Percentiles rank a stretch among this genome's conserved stretches.
phyloP scores from a whole-genome alignment of 2,888 invertebrate genomes.

The Agapostemon virescens region DNA sequence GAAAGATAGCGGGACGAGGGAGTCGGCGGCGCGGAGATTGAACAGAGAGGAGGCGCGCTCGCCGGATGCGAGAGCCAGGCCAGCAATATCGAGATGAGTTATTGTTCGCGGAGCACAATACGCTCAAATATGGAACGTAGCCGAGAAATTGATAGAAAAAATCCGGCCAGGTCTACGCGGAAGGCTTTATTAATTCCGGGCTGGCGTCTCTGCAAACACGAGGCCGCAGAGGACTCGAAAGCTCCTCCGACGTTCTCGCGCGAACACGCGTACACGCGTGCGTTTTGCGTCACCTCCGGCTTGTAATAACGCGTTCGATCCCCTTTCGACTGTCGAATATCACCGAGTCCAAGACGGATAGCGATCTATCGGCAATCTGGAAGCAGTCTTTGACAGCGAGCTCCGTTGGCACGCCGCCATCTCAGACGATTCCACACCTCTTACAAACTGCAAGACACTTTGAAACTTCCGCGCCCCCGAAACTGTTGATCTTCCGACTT shows the following conservation, averaged over 20 bases:
- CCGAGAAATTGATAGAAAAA: slow-evolving; percentile 74
- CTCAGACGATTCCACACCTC: not conserved
- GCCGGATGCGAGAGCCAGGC: slow-evolving; percentile 63
- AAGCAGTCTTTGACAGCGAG: not conserved
- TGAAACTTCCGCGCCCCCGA: not conserved
- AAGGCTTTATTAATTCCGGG: slow-evolving; percentile 69
- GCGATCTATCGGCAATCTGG: not conserved
- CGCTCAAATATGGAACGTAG: slow-evolving; percentile 75
- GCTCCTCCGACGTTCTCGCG: too few relatives aligned
- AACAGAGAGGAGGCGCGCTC: slow-evolving; percentile 37
- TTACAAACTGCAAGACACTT: not conserved
- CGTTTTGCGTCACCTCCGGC: too few relatives aligned
- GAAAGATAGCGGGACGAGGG: slow-evolving; percentile 32
- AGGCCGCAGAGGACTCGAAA: slow-evolving; percentile 1
- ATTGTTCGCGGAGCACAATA: slow-evolving; percentile 76
- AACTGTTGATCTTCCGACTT: not conserved
- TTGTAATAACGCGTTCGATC: slow-evolving; percentile 1
- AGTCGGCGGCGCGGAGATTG: slow-evolving; percentile 15
- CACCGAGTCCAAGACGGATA: not conserved
- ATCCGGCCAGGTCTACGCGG: slow-evolving; percentile 61
- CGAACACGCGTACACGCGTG: too few relatives aligned
- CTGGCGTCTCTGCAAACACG: slow-evolving; percentile 38
- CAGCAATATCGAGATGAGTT: slow-evolving; percentile 77
- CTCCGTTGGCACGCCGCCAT: not conserved
- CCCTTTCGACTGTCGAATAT: not conserved